These are phyloP conservation scores for Anas bahamensis DNA, from an alignment of 2,797 vertebrate species.

Conservation along the genomic window DNA sequence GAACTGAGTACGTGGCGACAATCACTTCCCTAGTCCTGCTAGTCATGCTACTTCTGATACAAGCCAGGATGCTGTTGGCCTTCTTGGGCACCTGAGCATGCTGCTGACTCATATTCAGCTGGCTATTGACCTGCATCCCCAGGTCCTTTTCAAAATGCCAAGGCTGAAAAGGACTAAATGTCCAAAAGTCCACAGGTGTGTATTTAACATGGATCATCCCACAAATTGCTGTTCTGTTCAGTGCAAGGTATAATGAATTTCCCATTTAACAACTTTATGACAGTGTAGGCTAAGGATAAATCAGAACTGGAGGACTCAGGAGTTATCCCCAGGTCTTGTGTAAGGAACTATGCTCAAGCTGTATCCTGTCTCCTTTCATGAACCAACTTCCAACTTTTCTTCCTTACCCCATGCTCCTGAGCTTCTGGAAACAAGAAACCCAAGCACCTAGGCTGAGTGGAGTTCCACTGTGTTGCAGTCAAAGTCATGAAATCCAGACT, in stretches of 20 bases:
- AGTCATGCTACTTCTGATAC: no score
- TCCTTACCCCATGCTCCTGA: not conserved
- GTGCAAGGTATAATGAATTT: not conserved
- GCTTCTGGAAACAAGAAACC: not conserved
- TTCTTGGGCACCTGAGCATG: no score
- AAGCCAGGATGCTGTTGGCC: no score
- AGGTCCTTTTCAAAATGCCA: not conserved
- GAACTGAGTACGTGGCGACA: no score
- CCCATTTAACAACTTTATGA: not conserved
- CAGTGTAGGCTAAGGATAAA: not conserved
- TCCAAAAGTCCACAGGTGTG: not conserved
- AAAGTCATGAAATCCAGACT: not conserved
- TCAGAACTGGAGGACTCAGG: not conserved
- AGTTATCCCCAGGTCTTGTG: not conserved
- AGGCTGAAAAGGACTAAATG: not conserved
- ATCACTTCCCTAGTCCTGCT: no score
- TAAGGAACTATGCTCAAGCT: not conserved
- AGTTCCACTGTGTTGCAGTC: not conserved
- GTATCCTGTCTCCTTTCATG: not conserved
- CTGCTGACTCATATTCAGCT: no score
- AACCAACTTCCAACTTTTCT: not conserved
- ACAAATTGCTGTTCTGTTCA: not conserved
- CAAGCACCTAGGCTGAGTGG: accelerated
- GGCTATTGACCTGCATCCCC: no score
- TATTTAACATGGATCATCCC: not conserved